Conservation (phyloP, 2,797 vertebrate genomes). For the Decapterus maruadsi region DNA sequence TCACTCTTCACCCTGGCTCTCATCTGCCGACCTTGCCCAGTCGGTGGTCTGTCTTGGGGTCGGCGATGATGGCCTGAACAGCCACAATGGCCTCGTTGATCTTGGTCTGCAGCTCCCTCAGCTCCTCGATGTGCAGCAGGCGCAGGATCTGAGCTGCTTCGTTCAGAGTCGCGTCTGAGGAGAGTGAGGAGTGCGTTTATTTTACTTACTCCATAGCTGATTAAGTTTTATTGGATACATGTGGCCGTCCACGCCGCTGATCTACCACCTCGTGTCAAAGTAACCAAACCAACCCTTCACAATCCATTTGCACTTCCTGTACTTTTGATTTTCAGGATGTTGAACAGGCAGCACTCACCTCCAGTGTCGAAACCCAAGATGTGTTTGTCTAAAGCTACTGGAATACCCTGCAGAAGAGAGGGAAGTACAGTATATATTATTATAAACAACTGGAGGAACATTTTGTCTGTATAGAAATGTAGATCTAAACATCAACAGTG, state of each 20-base stretch:
- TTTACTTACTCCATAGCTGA: not conserved
- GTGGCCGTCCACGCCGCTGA: not conserved
- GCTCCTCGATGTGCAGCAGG: constrained; percentile 97
- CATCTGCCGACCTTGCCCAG: constrained; percentile 98
- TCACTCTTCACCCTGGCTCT: constrained; percentile 47
- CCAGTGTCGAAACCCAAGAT: constrained; percentile 97
- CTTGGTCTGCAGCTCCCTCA: constrained; percentile 95
- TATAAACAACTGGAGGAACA: not conserved
- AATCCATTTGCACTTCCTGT: not conserved
- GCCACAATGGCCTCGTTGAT: constrained; percentile 99
- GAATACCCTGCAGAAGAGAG: constrained; percentile 88
- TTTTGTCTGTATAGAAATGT: not conserved
- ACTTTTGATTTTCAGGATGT: not conserved
- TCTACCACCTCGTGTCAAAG: not conserved
- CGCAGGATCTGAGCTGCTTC: constrained; percentile 96
- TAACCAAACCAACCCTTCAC: not conserved
- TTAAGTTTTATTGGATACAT: not conserved
- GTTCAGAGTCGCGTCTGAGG: constrained; percentile 93
- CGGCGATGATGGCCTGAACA: constrained; percentile 97
- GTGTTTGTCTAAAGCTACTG: constrained; percentile 95
- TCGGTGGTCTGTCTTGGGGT: constrained; percentile 98
- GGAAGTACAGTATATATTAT: fast-evolving
- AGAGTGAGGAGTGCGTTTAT: not conserved
- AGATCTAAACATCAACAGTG: not conserved
- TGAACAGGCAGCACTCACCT: constrained; percentile 85